Base-by-base conservation (phyloP, 2,888 invertebrate species). In the Tyria jacobaeae region DNA sequence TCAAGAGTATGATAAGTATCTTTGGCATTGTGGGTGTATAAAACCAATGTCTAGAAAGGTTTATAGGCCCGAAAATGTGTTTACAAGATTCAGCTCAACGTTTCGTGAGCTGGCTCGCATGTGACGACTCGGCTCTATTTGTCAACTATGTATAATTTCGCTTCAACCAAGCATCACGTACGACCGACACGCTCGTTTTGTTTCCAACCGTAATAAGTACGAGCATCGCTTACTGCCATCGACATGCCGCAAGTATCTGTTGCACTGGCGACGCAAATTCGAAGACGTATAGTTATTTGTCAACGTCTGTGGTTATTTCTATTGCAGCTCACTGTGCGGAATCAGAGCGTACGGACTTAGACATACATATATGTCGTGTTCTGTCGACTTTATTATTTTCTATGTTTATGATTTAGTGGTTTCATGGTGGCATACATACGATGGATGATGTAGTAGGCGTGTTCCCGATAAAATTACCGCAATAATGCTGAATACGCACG, bases 81-180 rank as follows among this genome's bases (percentile, higher is more conserved):
- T 74, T 81, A 71, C 70, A 76, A 79, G 82, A 83, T 83, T 83
- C 82, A 82, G 83, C 75, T 79, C 80, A 84, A 80, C 81, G 79
- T 87, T 88, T 84, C 80, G 81, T 80, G 85, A 85, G 87, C 84
- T 87, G 85, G 83, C 83, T 82, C 69, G 57, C 70, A 69, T 72
- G 74, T 71, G 69, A 71, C 68, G 70, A 81, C 75, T 79, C 67
- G 78, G 74, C 80, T 84, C 79, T 86, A 85, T 88, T 89, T 88
- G 87, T 87, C 84, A 84, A 85, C 78, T 84, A 81, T 82, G 85
- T 85, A 85, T 86, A 86, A 85, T 86, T 86, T 85, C 74, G 78
- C 79, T 81, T 81, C 82, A 83, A 64, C 74, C 68, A 72, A 75
- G 66, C 74, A 68, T 72, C 24, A 68, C 68, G 61, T 58, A 55